Conservation (phyloP, 2,797 vertebrate species). For the Graptemys geographica region DNA sequence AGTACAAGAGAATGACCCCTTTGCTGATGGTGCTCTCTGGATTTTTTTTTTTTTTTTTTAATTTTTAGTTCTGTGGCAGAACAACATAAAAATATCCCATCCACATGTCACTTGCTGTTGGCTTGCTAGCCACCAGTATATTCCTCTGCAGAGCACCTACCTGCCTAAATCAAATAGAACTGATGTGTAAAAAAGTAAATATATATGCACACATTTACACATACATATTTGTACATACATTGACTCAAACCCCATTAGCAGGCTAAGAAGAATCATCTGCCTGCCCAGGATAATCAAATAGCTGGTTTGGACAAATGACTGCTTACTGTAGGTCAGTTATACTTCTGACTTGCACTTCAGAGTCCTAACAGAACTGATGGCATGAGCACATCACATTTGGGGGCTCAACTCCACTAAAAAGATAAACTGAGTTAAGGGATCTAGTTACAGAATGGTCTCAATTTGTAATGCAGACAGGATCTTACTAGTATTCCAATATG, state of each 20-base stretch:
- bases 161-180: neutral
- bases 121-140: neutral
- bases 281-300: neutral
- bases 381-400: neutral
- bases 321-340: neutral
- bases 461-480: neutral
- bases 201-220: accelerated
- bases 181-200: neutral
- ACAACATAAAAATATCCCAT: neutral
- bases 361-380: neutral
- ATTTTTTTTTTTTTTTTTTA: neutral
- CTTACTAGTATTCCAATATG: constrained; percentile 42
- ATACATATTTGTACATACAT: accelerated
- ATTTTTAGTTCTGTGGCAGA: neutral
- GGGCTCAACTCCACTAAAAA: neutral
- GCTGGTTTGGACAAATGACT: neutral
- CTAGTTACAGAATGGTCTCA: constrained; percentile 39
- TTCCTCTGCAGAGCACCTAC: neutral
- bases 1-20: neutral
- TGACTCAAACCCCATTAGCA: accelerated
- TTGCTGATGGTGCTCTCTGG: neutral
- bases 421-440: neutral
- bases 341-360: neutral
- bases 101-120: neutral
- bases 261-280: neutral